Base-by-base conservation (phyloP, 2,113 vertebrate species). In the Empidonax traillii region DNA sequence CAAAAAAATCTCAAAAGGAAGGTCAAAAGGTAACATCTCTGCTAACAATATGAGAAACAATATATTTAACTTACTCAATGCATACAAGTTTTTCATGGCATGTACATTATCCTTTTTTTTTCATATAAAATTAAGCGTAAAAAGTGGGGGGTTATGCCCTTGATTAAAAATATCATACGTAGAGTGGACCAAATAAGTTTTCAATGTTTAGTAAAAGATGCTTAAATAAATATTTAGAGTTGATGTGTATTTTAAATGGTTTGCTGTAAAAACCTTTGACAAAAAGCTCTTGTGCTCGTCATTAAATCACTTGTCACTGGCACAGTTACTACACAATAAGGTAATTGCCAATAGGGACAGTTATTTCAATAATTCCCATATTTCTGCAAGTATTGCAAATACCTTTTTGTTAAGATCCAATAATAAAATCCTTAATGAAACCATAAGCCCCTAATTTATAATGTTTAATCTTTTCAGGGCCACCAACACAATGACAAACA, bases 1-100 rank as follows among this genome's bases (percentile, higher is more conserved):
- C 95, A 98, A 98, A 96, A 96, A 97, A 90, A 94, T 94, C 90
- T 95, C 85, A 95, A 96, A 97, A 97, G 87, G 93, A 97, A 98
- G 97, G 98, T 97, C 97, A 98, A 96, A 96, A 98, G 96, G 97
- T 97, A 97, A 97, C 89, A 93, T 90, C 79, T 65, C 93, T 94
- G 68, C 77, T 97, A 98, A 98, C 91, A 96, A 96, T 96, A 97
- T 87, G 66, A 96, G 95, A 98, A 98, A 97, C 80, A 97, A 94
- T 94, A 72, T 97, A 49, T 97, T 98, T 96, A 98, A 97, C 94
- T 98, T 96, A 94, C 96, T 97, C 95, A 96, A 95, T 96, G 84
- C 68, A 93, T 82, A n/a, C 92, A 87, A 93, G 75, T 52, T 94
- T 92, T 97, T 85, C 84, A 44, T 66, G 43, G 83, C 47, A 66